Conservation (phyloP, 2,888 invertebrate genomes). For the Melitaea athalia region DNA sequence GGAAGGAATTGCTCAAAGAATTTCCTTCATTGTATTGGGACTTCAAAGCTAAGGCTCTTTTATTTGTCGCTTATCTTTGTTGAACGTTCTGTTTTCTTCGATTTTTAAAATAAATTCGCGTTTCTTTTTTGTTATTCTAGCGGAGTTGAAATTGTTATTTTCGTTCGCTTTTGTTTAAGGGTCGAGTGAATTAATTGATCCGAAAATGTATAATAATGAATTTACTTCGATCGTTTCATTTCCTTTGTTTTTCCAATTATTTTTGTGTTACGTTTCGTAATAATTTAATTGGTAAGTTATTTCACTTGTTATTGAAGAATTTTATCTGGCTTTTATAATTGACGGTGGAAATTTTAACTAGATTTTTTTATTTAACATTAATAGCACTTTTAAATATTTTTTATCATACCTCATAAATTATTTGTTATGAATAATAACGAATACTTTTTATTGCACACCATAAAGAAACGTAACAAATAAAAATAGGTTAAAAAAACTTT, state of each 20-base stretch:
- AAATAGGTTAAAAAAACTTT: too few species aligned
- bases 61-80: slow-evolving; percentile 23
- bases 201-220: neutral
- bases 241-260: neutral
- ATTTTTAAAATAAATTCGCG: neutral
- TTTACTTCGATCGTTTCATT: neutral
- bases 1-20: slow-evolving; percentile 33
- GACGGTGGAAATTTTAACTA: too few species aligned
- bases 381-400: too few species aligned
- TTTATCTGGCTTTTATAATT: too few species aligned
- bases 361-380: too few species aligned
- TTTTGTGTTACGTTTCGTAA: neutral
- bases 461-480: too few species aligned
- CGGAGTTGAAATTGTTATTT: slow-evolving; percentile 4
- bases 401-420: too few species aligned
- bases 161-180: slow-evolving; percentile 6
- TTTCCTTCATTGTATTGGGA: slow-evolving; percentile 24
- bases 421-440: too few species aligned
- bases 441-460: too few species aligned
- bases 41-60: slow-evolving; percentile 16
- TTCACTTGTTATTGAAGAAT: too few species aligned
- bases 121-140: neutral
- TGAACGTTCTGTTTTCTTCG: slow-evolving; percentile 10
- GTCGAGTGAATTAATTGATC: slow-evolving; percentile 5
- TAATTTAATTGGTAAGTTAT: neutral